These are phyloP conservation scores for Himalopsyche kuldschensis DNA, from an alignment of 2,888 invertebrate genomes.

Conservation along the genomic window DNA sequence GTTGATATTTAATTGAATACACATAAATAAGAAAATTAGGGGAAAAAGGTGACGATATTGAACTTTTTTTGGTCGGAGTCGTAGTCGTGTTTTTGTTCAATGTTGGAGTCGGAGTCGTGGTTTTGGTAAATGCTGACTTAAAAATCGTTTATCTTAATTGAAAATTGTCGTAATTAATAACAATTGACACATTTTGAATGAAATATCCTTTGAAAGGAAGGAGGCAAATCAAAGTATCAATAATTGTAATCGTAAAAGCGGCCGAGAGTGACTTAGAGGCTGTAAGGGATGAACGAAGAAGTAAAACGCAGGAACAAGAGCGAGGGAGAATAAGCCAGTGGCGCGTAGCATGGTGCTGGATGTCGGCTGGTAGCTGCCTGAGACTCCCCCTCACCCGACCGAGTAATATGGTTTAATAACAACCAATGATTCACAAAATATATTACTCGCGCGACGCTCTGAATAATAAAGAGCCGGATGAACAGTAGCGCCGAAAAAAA, in stretches of 20 bases:
- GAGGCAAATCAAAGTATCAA: neutral
- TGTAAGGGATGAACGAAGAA: neutral
- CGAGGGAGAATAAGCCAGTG: neutral
- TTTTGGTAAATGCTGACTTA: no score
- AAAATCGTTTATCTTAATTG: no score
- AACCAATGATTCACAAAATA: conserved; percentile 41
- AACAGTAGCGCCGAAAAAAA: neutral
- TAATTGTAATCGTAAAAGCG: neutral
- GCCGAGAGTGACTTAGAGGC: neutral
- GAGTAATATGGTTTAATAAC: conserved; percentile 39
- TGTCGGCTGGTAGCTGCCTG: neutral
- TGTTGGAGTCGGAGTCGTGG: no score
- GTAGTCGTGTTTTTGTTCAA: no score
- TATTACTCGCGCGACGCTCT: conserved; percentile 35
- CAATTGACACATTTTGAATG: no score
- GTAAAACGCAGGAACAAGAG: neutral
- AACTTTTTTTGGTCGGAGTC: no score
- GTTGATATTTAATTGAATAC: no score
- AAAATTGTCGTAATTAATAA: no score
- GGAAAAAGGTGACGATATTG: no score
- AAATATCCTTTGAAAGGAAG: neutral
- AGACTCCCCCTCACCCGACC: conserved; percentile 1
- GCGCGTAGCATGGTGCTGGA: neutral
- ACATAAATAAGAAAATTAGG: no score
- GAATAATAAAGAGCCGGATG: conserved; percentile 34